Base-by-base conservation (phyloP, 2,113 vertebrate genomes). In the Daubentonia madagascariensis region DNA sequence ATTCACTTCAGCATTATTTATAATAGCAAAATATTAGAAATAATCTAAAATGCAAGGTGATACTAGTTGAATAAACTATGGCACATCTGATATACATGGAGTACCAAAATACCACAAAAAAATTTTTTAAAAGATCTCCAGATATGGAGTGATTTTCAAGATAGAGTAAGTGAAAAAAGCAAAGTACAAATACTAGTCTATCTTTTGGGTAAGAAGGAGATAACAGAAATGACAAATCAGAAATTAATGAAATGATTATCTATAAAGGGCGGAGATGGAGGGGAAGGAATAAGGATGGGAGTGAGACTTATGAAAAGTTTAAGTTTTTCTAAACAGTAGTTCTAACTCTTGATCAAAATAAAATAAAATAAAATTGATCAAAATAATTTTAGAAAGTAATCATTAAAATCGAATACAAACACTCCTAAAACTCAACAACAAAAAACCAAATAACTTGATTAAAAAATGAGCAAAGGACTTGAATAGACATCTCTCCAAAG, bases 1-100 rank as follows among this genome's bases (percentile, higher is more conserved):
- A 87, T 81, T 96, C 6, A 25, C 73, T 50, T 91, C 61, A 91
- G 63, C 73, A 85, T 79, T 95, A 83, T 48, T 86, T 86, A 17
- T 48, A 80, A 86, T 13, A 85, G 18, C n/a, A 80, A 95, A 72
- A 80, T 79, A 72, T 30, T 50, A 59, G 63, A 85, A 70, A 54
- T 17, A 63, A 86, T 28, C 54, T 75, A 28, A 92, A 81, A 88
- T 48, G 37, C 25, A 83, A n/a, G 22, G 54, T 87, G 12, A 73
- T 45, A 88, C 20, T 52, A 73, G 35, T 10, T 87, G n/a, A 81
- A 48, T 81, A 67, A 88, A 81, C 65, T 70, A 83, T 30, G 45
- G 54, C 23, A 73, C n/a, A 81, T 67, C 40, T 59, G 20, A 59
- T 52, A 93, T 11, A 96, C 7, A 57, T 2, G 50, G 40, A 84